Conservation (phyloP, 1,140 invertebrate species). For the Eumaeus atala region DNA sequence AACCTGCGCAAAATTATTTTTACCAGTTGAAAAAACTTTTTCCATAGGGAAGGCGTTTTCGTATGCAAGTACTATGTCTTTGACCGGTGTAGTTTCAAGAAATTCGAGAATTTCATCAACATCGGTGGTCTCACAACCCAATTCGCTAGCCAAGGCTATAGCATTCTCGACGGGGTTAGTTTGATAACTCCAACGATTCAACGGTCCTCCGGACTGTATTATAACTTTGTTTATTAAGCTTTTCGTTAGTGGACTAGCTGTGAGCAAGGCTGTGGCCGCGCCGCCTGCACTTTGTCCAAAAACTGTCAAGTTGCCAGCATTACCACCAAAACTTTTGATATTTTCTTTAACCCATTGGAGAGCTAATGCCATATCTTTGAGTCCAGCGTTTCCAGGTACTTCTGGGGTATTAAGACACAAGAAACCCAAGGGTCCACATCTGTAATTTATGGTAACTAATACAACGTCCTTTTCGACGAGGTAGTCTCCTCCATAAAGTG, state of each 20-base stretch:
- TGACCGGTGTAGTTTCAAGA: conserved; percentile 44
- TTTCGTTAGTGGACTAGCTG: conserved; percentile 69
- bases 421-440: conserved; percentile 79
- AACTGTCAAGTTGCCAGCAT: conserved; percentile 73
- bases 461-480: conserved; percentile 78
- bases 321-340: conserved; percentile 75
- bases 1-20: conserved; percentile 38
- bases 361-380: conserved; percentile 78
- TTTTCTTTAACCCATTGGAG: conserved; percentile 78
- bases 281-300: conserved; percentile 76
- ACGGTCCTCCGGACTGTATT: conserved; percentile 79
- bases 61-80: conserved; percentile 48
- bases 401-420: conserved; percentile 71
- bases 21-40: conserved; percentile 19
- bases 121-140: conserved; percentile 50
- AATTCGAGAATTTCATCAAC: conserved; percentile 53
- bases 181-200: conserved; percentile 76
- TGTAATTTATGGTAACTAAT: conserved; percentile 81
- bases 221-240: conserved; percentile 78
- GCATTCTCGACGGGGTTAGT: conserved; percentile 55
- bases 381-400: conserved; percentile 77
- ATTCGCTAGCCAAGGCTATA: conserved; percentile 35
- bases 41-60: conserved; percentile 30
- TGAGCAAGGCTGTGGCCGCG: conserved; percentile 63
- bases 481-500: conserved; percentile 74